Base-by-base conservation (phyloP, 2,888 invertebrate genomes). In the Byasa hedistus region DNA sequence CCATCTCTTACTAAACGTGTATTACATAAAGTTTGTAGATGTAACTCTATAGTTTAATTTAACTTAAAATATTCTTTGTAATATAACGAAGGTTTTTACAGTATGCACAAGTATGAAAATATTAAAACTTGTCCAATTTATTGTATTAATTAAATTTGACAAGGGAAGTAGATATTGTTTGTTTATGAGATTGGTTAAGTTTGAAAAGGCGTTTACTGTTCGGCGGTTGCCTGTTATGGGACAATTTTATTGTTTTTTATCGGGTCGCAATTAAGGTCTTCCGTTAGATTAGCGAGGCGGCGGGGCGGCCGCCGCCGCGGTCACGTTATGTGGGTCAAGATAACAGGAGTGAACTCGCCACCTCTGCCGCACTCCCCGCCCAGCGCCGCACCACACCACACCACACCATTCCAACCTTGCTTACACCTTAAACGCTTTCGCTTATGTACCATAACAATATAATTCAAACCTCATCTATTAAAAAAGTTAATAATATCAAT, bases 281-380 rank as follows among this genome's bases (percentile, higher is more conserved):
- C 81, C 81, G 82, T 78, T 81, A 79, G 76, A 77, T 75, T 75
- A 78, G 74, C 75, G 76, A 73, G 77, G 75, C 71, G 70, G 70
- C 73, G 75, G 73, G 71, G 76, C 61, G 82, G 78, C 80, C 81
- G 79, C 79, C 77, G 76, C 81, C 80, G 83, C 84, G 86, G 84
- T 82, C 85, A 80, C 79, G 72, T 74, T 79, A 87, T 83, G 84
- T 87, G 79, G 87, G 87, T 87, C 87, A 86, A 87, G 87, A 86
- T 83, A 84, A 84, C 81, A 70, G 70, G 69, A 73, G 69, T 61
- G 66, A 71, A 69, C 71, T 69, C 73, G 70, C 66, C 70, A 62
- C 64, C 70, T 62, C 71, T 64, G 67, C 64, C 54, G 52, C 22
- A 52, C 52, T 8, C 52, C n/a, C 21, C 52, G 52, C 52, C 52